These are phyloP conservation scores for Rhynchonycteris naso DNA, from an alignment of 2,797 vertebrate genomes.

Conservation along the genomic window DNA sequence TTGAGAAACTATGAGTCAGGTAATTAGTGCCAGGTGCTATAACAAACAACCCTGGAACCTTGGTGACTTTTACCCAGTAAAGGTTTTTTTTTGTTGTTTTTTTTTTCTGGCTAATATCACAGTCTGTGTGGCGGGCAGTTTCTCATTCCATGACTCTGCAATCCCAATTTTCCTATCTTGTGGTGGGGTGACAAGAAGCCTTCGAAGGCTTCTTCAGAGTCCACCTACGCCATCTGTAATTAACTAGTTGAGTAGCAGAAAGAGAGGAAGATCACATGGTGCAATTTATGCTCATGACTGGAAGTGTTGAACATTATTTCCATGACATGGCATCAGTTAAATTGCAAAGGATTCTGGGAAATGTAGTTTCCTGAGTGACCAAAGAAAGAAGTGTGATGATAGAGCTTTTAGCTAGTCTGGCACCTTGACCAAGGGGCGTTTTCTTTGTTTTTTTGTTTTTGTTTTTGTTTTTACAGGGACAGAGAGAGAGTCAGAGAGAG, in stretches of 20 bases:
- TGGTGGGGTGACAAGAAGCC: neutral
- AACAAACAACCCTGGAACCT: neutral
- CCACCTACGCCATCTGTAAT: neutral
- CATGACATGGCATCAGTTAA: neutral
- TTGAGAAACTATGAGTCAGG: neutral
- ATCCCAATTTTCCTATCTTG: neutral
- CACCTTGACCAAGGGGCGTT: neutral
- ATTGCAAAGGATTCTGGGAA: slow-evolving; percentile 23
- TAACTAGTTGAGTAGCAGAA: neutral
- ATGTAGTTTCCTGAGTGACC: neutral
- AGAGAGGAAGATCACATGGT: neutral
- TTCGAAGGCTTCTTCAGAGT: neutral
- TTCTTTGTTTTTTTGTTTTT: too few species aligned
- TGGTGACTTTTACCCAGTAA: neutral
- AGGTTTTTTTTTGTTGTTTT: neutral
- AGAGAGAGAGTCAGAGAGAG: too few species aligned
- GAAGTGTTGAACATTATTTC: neutral
- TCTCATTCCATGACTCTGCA: neutral
- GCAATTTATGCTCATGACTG: neutral
- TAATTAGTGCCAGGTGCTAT: neutral
- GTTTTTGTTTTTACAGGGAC: too few species aligned
- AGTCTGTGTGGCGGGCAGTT: neutral
- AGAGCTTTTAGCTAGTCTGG: neutral
- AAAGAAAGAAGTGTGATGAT: neutral
- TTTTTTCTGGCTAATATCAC: neutral